Evolutionary conservation across 2,113 vertebrate genomes (phyloP).

Genomic region (Numenius arquata): DNA sequence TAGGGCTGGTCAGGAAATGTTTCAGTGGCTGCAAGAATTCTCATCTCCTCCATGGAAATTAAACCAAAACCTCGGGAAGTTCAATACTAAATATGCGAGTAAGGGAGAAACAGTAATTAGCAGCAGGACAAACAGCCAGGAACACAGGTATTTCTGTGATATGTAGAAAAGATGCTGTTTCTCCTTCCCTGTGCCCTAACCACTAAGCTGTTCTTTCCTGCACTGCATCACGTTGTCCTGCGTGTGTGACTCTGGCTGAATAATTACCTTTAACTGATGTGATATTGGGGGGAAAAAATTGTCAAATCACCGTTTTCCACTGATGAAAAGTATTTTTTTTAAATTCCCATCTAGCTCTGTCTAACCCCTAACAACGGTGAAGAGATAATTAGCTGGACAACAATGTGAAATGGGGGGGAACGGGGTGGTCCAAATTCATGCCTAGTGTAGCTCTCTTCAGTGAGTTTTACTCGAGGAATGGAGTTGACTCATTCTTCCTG

Average conservation of each 20-base stretch:
- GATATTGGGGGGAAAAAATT: accelerated
- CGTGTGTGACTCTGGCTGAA: neutral
- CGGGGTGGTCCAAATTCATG: neutral
- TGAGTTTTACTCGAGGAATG: conserved; percentile 3
- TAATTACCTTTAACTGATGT: neutral
- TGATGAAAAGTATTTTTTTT: neutral
- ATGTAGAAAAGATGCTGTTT: accelerated
- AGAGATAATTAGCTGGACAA: neutral
- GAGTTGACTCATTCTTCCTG: conserved; percentile 64
- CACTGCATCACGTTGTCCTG: accelerated
- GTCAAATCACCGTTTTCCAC: neutral
- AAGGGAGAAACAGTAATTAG: neutral
- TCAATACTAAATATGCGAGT: too few species aligned
- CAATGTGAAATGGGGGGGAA: neutral
- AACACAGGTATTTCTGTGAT: accelerated
- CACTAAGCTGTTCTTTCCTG: neutral
- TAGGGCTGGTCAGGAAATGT: neutral
- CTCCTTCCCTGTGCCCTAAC: neutral
- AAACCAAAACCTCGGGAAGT: neutral
- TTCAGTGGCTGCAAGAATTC: neutral
- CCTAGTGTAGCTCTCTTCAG: neutral
- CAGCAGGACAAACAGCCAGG: neutral
- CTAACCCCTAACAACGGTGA: accelerated
- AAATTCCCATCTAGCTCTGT: neutral
- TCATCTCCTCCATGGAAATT: neutral